These are phyloP conservation scores for Pedicia rivosa DNA, from an alignment of 2,888 invertebrate genomes.

Conservation along the genomic window DNA sequence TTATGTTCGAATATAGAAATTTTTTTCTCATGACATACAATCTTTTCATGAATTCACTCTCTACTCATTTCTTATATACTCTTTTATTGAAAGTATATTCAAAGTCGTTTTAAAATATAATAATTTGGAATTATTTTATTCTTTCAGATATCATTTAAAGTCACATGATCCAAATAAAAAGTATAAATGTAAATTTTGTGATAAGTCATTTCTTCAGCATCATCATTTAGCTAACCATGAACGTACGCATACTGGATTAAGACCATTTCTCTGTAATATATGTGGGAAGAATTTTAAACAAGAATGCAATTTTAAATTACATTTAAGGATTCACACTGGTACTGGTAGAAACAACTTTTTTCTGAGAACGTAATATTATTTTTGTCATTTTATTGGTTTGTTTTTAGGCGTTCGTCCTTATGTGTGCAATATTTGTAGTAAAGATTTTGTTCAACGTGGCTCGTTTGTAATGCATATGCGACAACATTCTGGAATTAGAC, in stretches of 20 bases:
- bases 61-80: too few relatives aligned
- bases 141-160: conserved; percentile 9
- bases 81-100: too few relatives aligned
- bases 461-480: conserved; percentile 12
- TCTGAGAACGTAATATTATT: too few relatives aligned
- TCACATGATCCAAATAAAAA: conserved; percentile 11
- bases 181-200: conserved; percentile 12
- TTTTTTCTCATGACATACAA: too few relatives aligned
- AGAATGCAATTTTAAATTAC: conserved; percentile 11
- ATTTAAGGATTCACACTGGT: conserved; percentile 10
- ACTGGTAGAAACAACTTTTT: too few relatives aligned
- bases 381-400: too few relatives aligned
- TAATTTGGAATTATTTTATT: not conserved
- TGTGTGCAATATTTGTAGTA: conserved; percentile 10
- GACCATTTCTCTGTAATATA: conserved; percentile 11
- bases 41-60: too few relatives aligned
- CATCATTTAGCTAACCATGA: conserved; percentile 12
- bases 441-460: conserved; percentile 11
- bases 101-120: too few relatives aligned
- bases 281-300: conserved; percentile 12
- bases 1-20: too few relatives aligned
- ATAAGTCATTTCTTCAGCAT: conserved; percentile 12
- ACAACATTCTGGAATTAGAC: conserved; percentile 10
- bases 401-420: too few relatives aligned
- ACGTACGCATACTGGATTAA: conserved; percentile 10